Evolutionary conservation across 1,140 invertebrate genomes (phyloP), one percentile per base, ranked within the genome.

Genomic region (Drosophila saltans): DNA sequence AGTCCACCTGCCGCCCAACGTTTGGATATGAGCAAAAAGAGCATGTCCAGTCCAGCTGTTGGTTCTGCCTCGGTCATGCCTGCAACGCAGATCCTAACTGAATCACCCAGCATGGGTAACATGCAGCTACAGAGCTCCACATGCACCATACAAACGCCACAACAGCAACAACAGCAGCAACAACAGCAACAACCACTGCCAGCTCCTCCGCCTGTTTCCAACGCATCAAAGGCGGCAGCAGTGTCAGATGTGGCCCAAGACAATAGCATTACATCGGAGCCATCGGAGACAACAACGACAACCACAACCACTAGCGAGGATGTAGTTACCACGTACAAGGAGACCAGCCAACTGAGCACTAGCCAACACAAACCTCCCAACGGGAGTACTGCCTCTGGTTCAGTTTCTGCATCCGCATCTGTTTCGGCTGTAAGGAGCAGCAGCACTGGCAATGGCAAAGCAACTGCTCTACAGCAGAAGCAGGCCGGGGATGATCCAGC

Each of bases 221-320:
- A 64, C 71, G 2, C 45, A 52, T 52, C 45, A 52, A 52, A 52
- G 21, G 9, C 45, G 24, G 45, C 45, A 65, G 28, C 75, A 62
- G n/a, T 68, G 11, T 52, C 78, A 56, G 91, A 92, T 69, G 72
- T 84, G 65, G 83, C 81, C 36, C 89, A 91, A 65, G 91, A 92
- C 39, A 92, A 92, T 52, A 92, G 91, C 75, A 90, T 92, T 36
- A 92, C 91, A 8, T 92, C 91, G 24, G 91, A 92, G 70, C 91
- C 90, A 39, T 92, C 91, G 56, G 91, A 92, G 75, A 86, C 91
- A 16, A 92, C 91, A 58, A 92, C 91, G 24, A 92, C 88, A 39
- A 92, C 91, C 40, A 92, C 91, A 59, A 92, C 91, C 65, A 92
- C 91, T 45, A 91, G 90, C 71, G 91, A 92, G 61, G 91, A 92